Conservation (phyloP, 2,797 vertebrate genomes). For the Myotis findleyi region DNA sequence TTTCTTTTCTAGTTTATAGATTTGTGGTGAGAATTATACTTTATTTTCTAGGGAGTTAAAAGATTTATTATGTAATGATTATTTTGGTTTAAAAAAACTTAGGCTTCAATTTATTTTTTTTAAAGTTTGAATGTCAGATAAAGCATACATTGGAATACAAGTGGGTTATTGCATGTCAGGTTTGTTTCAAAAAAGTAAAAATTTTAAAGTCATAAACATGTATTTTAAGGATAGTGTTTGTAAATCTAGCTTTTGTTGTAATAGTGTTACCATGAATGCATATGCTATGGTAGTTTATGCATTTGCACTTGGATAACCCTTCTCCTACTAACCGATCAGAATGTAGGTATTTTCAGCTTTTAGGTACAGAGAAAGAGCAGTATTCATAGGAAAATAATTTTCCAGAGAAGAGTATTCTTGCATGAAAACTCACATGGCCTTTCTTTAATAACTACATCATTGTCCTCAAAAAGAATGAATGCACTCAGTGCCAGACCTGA, state of each 20-base stretch:
- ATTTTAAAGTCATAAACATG: background rate
- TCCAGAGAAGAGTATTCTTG: background rate
- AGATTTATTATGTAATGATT: background rate
- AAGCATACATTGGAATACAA: background rate
- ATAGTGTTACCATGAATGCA: fast-evolving
- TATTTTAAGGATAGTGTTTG: background rate
- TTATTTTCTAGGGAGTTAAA: background rate
- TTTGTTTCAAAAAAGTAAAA: constrained; percentile 8
- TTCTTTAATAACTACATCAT: background rate
- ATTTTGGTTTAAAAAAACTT: background rate
- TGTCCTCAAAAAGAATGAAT: background rate
- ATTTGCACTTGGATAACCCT: fast-evolving
- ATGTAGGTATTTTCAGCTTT: background rate
- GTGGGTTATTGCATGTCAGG: background rate
- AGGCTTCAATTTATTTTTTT: background rate
- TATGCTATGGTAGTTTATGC: fast-evolving
- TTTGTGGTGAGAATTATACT: background rate
- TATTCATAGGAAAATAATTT: background rate
- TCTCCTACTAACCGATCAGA: fast-evolving
- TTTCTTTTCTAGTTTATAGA: background rate
- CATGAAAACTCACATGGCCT: background rate
- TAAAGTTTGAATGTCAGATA: background rate
- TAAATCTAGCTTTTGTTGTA: background rate
- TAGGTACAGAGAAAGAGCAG: background rate
- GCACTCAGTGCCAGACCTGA: no score